phyloP scores from a whole-genome alignment of 2,888 invertebrate genomes.

The Melipona bicolor region DNA sequence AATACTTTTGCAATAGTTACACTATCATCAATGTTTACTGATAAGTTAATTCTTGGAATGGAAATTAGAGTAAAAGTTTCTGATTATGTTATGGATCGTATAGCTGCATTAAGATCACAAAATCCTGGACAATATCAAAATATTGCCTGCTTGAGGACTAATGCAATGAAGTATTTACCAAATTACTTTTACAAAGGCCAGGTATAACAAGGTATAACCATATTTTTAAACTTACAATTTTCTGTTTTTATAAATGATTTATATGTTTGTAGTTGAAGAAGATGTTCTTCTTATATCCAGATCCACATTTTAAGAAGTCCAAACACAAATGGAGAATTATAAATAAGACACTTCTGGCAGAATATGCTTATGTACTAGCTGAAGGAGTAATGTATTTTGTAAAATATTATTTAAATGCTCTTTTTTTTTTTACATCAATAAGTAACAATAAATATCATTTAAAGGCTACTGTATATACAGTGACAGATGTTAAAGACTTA shows the following conservation, averaged over 20 bases:
- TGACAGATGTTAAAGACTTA: conserved; percentile 98
- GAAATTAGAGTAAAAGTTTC: conserved; percentile 99
- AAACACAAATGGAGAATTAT: conserved; percentile 99
- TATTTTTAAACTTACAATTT: conserved; percentile 2
- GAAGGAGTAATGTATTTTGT: conserved; percentile 87
- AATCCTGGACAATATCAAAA: conserved; percentile 93
- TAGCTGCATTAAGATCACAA: conserved; percentile 92
- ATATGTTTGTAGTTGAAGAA: conserved; percentile 89
- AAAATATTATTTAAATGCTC: conserved; percentile 17
- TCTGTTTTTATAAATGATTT: conserved; percentile 21
- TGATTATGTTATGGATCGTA: conserved; percentile 98
- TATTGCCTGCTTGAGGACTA: conserved; percentile 96
- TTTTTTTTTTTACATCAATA: conserved; percentile 10
- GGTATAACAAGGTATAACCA: conserved; percentile 84
- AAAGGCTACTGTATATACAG: conserved; percentile 96
- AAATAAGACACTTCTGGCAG: conserved; percentile 95
- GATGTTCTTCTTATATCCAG: conserved; percentile 99
- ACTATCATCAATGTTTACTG: conserved; percentile 96
- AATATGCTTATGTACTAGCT: conserved; percentile 97
- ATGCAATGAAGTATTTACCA: conserved; percentile 99
- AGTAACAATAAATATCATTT: conserved; percentile 71
- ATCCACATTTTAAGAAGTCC: conserved; percentile 99
- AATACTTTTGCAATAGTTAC: conserved; percentile 87
- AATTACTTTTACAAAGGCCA: conserved; percentile 98
- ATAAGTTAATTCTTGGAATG: conserved; percentile 95